Percentiles rank a stretch among this genome's conserved stretches.
Evolutionary conservation across 2,888 invertebrate genomes (phyloP).

Genomic region (Laothoe populi): DNA sequence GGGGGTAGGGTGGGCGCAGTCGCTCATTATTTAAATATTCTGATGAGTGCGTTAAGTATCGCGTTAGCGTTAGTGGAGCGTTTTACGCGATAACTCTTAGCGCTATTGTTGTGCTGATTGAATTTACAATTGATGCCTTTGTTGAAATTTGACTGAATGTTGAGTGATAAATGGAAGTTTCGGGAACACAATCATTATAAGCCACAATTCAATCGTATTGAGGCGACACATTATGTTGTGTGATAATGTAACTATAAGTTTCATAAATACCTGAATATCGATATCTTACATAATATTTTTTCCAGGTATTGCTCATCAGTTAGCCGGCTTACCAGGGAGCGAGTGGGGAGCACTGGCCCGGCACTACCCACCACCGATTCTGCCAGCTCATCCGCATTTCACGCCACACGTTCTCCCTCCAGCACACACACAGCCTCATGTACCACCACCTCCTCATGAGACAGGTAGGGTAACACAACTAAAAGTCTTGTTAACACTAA

Average conservation of each 20-base stretch:
- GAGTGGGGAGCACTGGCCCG: conserved; percentile 88
- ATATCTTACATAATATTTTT: conserved; percentile 1
- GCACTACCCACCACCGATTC: conserved; percentile 79
- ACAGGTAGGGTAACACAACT: conserved; percentile 59
- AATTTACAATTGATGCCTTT: conserved; percentile 56
- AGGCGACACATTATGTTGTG: no score
- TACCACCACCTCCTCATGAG: conserved; percentile 79
- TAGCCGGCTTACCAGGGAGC: conserved; percentile 88
- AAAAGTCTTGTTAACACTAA: neutral
- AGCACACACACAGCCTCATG: conserved; percentile 79
- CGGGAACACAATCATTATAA: neutral
- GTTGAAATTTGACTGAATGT: conserved; percentile 32
- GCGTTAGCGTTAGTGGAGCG: conserved; percentile 69
- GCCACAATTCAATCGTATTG: no score
- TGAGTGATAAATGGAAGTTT: conserved; percentile 22
- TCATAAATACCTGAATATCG: no score
- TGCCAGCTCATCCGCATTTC: conserved; percentile 84
- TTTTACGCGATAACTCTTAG: conserved; percentile 63
- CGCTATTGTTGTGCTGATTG: conserved; percentile 76
- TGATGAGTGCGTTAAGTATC: conserved; percentile 74
- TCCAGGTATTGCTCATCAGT: conserved; percentile 90
- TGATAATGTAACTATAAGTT: no score
- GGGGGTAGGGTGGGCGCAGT: conserved; percentile 43
- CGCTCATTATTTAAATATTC: conserved; percentile 80
- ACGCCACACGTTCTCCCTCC: conserved; percentile 83